Evolutionary conservation across 2,113 vertebrate genomes (phyloP).

Genomic region (Oophaga pumilio): DNA sequence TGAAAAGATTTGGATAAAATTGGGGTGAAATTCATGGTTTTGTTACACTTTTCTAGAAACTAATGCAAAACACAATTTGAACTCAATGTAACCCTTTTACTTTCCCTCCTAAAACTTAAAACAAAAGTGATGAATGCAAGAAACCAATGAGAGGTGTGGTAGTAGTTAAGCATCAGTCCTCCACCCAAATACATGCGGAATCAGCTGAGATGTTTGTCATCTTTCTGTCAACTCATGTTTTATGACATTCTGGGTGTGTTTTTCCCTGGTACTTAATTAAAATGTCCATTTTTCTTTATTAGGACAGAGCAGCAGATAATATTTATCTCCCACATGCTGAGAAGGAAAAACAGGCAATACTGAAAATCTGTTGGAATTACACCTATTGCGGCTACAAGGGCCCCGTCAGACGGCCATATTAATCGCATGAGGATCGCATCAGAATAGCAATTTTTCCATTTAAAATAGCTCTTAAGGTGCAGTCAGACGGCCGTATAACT

Average conservation of each 20-base stretch:
- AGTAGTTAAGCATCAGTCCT: not conserved
- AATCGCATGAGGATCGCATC: too few species aligned
- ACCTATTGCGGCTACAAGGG: not conserved
- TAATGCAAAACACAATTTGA: not conserved
- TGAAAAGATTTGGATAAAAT: not conserved
- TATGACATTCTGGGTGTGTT: slow-evolving; percentile 40
- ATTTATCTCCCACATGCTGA: not conserved
- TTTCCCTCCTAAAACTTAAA: not conserved
- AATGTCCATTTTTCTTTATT: not conserved
- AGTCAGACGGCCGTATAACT: too few species aligned
- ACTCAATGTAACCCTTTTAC: not conserved
- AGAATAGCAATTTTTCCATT: too few species aligned
- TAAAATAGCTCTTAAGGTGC: too few species aligned
- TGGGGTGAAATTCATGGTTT: not conserved
- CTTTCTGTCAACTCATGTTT: slow-evolving; percentile 30
- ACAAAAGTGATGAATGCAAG: not conserved
- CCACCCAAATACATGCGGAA: slow-evolving; percentile 16
- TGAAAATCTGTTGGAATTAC: not conserved
- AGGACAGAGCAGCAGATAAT: not conserved
- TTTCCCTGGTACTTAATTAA: not conserved
- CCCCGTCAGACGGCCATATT: too few species aligned
- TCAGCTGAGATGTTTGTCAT: not conserved
- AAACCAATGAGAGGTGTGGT: slow-evolving; percentile 1
- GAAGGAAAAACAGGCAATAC: not conserved
- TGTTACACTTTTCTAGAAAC: not conserved